Percentiles rank a stretch among this genome's conserved stretches.
Evolutionary conservation across 1,140 invertebrate genomes (phyloP).

Genomic region (Bombyx mori): DNA sequence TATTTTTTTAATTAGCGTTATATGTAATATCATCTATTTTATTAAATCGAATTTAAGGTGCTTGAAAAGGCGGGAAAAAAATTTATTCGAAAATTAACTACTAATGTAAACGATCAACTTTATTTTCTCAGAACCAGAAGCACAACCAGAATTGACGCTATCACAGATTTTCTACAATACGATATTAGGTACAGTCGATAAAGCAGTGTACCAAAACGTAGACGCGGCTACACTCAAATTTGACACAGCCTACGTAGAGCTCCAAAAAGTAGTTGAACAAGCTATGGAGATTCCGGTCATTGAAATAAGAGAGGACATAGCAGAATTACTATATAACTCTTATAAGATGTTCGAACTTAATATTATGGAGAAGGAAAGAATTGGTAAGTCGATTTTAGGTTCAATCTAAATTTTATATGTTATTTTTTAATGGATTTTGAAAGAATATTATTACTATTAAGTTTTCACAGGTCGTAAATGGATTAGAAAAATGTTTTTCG

Average conservation of each 20-base stretch:
- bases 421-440: not conserved
- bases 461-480: no score
- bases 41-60: no score
- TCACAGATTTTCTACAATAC: slow-evolving; percentile 35
- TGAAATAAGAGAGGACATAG: slow-evolving; percentile 49
- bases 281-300: slow-evolving; percentile 59
- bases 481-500: no score
- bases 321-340: slow-evolving; percentile 33
- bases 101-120: not conserved
- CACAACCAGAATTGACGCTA: slow-evolving; percentile 43
- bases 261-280: slow-evolving; percentile 42
- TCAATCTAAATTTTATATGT: not conserved
- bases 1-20: no score
- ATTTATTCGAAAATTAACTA: not conserved
- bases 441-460: no score
- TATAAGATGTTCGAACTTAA: slow-evolving; percentile 46
- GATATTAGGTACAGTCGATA: slow-evolving; percentile 50
- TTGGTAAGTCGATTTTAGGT: slow-evolving; percentile 23
- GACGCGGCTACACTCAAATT: slow-evolving; percentile 37
- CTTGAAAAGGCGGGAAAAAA: no score
- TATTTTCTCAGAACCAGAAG: slow-evolving; percentile 37
- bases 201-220: slow-evolving; percentile 42
- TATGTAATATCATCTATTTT: no score
- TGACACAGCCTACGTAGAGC: slow-evolving; percentile 54
- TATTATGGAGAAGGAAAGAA: slow-evolving; percentile 47